Evolutionary conservation across 1,140 invertebrate species (phyloP).

Genomic region (Andricus grossulariae): DNA sequence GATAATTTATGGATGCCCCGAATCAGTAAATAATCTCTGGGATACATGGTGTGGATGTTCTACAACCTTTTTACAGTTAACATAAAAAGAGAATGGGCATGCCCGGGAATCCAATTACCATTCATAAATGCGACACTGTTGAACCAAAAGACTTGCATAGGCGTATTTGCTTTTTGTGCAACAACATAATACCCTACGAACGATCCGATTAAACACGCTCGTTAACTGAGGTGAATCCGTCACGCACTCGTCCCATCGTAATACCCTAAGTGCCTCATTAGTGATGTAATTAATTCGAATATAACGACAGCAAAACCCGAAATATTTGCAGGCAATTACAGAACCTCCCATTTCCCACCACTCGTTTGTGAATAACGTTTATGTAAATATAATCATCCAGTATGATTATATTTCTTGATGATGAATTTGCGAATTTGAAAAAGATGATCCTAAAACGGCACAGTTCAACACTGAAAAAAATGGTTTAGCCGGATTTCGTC

Average conservation of each 20-base stretch:
- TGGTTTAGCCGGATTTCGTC: too few species aligned
- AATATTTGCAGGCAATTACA: constrained; percentile 16
- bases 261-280: constrained; percentile 21
- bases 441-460: too few species aligned
- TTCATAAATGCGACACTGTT: constrained; percentile 5
- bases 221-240: constrained; percentile 14
- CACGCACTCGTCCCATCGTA: constrained; percentile 13
- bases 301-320: constrained; percentile 16
- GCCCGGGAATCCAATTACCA: background rate
- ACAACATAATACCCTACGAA: background rate
- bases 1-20: too few species aligned
- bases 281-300: background rate
- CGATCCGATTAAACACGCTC: constrained; percentile 14
- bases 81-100: background rate
- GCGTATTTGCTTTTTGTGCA: background rate
- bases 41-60: too few species aligned
- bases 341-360: background rate
- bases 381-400: too few species aligned
- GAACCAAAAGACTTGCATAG: background rate
- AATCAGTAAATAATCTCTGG: too few species aligned
- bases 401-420: too few species aligned
- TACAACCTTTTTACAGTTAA: too few species aligned
- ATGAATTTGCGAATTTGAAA: too few species aligned
- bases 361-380: background rate
- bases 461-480: too few species aligned